These are phyloP conservation scores for Elgaria multicarinata DNA, from an alignment of 2,113 vertebrate species.

Conservation along the genomic window DNA sequence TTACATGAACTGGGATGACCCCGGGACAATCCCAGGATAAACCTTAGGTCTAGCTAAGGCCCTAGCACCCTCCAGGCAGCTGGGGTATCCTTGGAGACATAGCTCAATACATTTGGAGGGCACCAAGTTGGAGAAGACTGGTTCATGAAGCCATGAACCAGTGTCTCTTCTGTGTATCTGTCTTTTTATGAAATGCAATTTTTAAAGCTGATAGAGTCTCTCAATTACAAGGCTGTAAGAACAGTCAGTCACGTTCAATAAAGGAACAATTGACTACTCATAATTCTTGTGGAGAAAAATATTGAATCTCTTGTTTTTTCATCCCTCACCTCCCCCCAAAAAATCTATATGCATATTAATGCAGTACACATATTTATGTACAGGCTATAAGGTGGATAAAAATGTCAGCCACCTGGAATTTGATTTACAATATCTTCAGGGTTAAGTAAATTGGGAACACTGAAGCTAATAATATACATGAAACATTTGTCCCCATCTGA, in stretches of 20 bases:
- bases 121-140: no score
- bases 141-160: background rate
- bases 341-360: conserved; percentile 1
- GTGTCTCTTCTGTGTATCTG: background rate
- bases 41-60: no score
- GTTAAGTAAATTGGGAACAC: background rate
- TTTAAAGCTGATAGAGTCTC: background rate
- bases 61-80: no score
- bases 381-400: background rate
- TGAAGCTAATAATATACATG: conserved; percentile 1
- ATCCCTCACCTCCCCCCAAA: background rate
- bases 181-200: background rate
- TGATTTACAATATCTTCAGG: conserved; percentile 11
- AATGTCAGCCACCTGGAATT: background rate
- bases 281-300: background rate
- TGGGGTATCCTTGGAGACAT: no score
- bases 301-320: conserved; percentile 12
- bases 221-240: background rate
- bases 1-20: no score
- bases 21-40: no score
- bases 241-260: background rate
- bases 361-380: background rate
- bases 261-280: conserved; percentile 15
- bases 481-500: conserved; percentile 1
- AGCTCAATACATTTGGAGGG: no score